Base-by-base conservation (phyloP, 2,888 invertebrate genomes). In the Invenusta paracnida region DNA sequence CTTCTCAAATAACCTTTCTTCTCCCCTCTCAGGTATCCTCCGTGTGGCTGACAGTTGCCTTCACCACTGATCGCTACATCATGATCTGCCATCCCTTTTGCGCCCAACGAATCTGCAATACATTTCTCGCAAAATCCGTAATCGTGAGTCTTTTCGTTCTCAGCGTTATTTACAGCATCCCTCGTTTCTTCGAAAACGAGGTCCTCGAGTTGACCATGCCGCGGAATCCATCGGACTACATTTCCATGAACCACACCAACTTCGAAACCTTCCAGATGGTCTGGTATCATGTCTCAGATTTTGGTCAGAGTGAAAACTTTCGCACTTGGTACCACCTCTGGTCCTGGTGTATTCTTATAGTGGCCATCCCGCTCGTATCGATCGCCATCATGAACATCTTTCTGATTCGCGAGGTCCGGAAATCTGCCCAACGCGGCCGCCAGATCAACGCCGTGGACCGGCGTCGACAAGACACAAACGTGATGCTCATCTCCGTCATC, bases 11-110 rank as follows among this genome's bases (percentile, higher is more conserved):
- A 25, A 48, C 48, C 17, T 48, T 83, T 2, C 1, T 83, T 84
- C 27, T 2, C 27, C 11, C 28, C 73, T 84, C 17, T 82, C 85
- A 85, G 85, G 85, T 85, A 5, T 31, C 85, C 11, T 85, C 83
- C 1, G 81, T 86, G 67, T 86, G 86, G 82, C 81, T 86, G 31
- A 86, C 86, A 0, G 86, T 86, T 25, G 86, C 86, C n/a, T 86
- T 86, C 82, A 85, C 87, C 0, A 17, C 81, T 13, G 87, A 87
- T 81, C 83, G 87, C 13, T 91, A 91, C 87, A 90, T 91, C 82
- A 91, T 91, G 91, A 91, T 91, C 30, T 91, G 91, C 85, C 91
- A 91, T 85, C 91, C 91, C 0, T 91, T 91, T 87, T 87, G 88
- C 29, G 90, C 91, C 0, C 90, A 90, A 85, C 88, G 88, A 17